Percentiles rank a stretch among this genome's conserved stretches.
Evolutionary conservation across 1,140 invertebrate species (phyloP).

Genomic region (Stegodyphus mimosarum): DNA sequence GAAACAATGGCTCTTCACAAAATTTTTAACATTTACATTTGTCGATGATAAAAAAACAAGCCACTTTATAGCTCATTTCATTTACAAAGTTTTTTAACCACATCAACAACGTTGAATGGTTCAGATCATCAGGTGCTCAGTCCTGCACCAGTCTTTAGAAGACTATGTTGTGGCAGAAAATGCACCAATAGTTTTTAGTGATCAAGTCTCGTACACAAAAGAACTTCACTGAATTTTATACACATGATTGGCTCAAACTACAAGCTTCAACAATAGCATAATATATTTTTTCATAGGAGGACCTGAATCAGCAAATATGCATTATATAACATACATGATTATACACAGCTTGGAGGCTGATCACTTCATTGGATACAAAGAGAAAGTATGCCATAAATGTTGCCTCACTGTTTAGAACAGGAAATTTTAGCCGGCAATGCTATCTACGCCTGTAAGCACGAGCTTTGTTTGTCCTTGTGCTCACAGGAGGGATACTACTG

Average conservation of each 20-base stretch:
- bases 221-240: slow-evolving; percentile 46
- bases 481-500: background rate
- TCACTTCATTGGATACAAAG: slow-evolving; percentile 8
- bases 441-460: slow-evolving; percentile 45
- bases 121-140: background rate
- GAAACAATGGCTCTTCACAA: slow-evolving; percentile 50
- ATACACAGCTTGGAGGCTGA: background rate
- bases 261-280: slow-evolving; percentile 55
- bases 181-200: background rate
- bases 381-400: background rate
- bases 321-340: slow-evolving; percentile 18
- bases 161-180: background rate
- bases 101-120: background rate
- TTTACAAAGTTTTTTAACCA: slow-evolving; percentile 39
- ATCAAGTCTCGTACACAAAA: background rate
- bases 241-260: slow-evolving; percentile 58
- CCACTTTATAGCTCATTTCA: slow-evolving; percentile 61
- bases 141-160: slow-evolving; percentile 2
- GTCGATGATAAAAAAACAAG: slow-evolving; percentile 58
- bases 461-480: slow-evolving; percentile 22
- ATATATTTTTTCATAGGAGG: slow-evolving; percentile 36
- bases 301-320: slow-evolving; percentile 20
- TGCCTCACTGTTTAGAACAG: slow-evolving; percentile 8
- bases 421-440: slow-evolving; percentile 10
- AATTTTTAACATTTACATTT: slow-evolving; percentile 57